Evolutionary conservation across 2,888 invertebrate genomes (phyloP).

Genomic region (Subacronicta megacephala): DNA sequence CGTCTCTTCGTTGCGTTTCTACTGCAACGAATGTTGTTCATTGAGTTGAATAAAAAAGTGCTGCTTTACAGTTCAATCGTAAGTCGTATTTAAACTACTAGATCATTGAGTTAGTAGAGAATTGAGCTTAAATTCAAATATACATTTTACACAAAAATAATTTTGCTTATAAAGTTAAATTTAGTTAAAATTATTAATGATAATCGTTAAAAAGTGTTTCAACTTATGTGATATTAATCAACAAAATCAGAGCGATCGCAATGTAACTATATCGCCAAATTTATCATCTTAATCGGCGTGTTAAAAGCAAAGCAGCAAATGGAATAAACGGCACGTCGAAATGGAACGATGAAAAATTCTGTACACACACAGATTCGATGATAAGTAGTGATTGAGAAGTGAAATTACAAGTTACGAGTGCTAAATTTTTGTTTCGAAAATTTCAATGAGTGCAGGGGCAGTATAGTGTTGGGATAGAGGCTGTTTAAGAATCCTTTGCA

Average conservation of each 20-base stretch:
- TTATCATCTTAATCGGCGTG: constrained; percentile 70
- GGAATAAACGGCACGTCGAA: constrained; percentile 35
- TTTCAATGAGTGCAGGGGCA: constrained; percentile 19
- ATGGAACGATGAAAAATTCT: constrained; percentile 63
- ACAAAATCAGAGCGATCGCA: constrained; percentile 29
- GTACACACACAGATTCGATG: constrained; percentile 59
- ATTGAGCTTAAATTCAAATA: too few relatives aligned
- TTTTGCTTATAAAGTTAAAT: too few relatives aligned
- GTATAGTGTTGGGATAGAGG: constrained; percentile 20
- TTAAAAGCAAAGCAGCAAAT: constrained; percentile 63
- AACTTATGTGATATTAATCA: constrained; percentile 25
- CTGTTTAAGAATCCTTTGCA: too few relatives aligned
- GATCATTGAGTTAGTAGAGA: too few relatives aligned
- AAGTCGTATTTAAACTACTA: too few relatives aligned
- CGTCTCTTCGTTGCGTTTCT: too few relatives aligned
- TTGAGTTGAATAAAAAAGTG: too few relatives aligned
- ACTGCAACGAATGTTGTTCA: too few relatives aligned
- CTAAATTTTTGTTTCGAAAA: constrained; percentile 56
- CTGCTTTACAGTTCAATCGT: too few relatives aligned
- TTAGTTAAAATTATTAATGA: neutral
- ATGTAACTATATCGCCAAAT: constrained; percentile 49
- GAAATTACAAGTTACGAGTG: constrained; percentile 58
- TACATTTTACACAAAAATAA: too few relatives aligned
- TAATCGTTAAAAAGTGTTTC: neutral
- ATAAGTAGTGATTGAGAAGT: constrained; percentile 65